Conservation (phyloP, 2,888 invertebrate species). For the Lamellibrachia columna region DNA sequence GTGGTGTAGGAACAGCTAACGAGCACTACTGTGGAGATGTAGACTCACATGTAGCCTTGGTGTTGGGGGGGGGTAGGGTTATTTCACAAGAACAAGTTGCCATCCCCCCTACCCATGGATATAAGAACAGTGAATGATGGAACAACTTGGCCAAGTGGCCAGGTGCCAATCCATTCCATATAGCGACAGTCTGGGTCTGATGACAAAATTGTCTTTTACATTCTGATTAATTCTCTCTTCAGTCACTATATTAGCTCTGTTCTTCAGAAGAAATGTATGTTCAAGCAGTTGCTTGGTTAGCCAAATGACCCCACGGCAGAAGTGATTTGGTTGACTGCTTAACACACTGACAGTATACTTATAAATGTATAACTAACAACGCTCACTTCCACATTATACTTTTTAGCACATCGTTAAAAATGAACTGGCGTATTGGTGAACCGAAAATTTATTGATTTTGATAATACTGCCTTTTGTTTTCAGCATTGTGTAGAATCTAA, state of each 20-base stretch:
- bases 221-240: background rate
- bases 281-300: background rate
- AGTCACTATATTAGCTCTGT: background rate
- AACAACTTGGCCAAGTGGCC: too few relatives aligned
- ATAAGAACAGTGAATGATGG: background rate
- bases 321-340: background rate
- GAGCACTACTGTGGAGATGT: background rate
- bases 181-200: too few relatives aligned
- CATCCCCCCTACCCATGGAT: background rate
- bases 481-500: background rate
- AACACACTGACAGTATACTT: background rate
- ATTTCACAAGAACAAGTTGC: background rate
- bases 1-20: background rate
- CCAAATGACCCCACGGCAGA: background rate
- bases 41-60: background rate
- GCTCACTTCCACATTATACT: background rate
- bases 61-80: background rate
- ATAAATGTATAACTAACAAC: background rate
- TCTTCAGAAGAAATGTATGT: background rate
- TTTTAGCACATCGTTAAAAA: background rate
- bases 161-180: too few relatives aligned
- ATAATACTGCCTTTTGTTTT: background rate
- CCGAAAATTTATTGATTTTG: background rate
- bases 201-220: too few relatives aligned
- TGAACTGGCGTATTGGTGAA: background rate